phyloP scores from a whole-genome alignment of 2,797 vertebrate species.

The Neosilurus mollespiculum region DNA sequence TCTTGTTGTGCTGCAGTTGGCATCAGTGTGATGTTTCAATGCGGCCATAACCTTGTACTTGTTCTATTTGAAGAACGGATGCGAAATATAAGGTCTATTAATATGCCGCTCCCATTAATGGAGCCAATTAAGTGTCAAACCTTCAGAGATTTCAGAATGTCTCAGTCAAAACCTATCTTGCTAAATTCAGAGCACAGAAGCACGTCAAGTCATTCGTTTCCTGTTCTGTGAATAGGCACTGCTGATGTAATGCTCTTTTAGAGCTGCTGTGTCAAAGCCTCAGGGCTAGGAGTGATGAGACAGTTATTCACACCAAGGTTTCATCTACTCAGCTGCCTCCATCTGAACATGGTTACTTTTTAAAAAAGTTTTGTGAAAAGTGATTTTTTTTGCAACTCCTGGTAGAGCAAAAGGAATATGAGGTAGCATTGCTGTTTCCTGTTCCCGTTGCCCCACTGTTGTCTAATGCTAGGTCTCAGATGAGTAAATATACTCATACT shows the following conservation, averaged over 20 bases:
- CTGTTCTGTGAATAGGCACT: constrained; percentile 43
- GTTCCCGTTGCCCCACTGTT: constrained; percentile 63
- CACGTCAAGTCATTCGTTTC: constrained; percentile 40
- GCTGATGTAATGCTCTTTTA: constrained; percentile 24
- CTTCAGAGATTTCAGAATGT: constrained; percentile 53
- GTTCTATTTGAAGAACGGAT: constrained; percentile 43
- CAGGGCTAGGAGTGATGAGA: background rate
- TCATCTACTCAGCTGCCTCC: background rate
- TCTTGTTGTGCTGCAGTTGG: background rate
- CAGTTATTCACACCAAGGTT: background rate
- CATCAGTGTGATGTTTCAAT: constrained; percentile 12
- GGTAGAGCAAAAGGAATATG: constrained; percentile 55
- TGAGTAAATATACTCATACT: too few species aligned
- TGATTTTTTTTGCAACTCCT: too few species aligned
- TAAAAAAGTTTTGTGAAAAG: background rate
- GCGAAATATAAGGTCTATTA: constrained; percentile 61
- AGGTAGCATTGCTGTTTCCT: too few species aligned
- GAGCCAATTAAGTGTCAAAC: constrained; percentile 69
- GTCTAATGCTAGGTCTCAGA: constrained; percentile 15
- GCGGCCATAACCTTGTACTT: constrained; percentile 5
- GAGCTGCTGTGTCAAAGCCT: background rate
- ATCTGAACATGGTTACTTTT: background rate
- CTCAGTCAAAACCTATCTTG: constrained; percentile 52
- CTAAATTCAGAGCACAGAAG: constrained; percentile 21
- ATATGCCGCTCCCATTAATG: constrained; percentile 69